Evolutionary conservation across 2,888 invertebrate species (phyloP), one percentile per base, ranked within the genome.

Genomic region (Flabesymbios commensalis): DNA sequence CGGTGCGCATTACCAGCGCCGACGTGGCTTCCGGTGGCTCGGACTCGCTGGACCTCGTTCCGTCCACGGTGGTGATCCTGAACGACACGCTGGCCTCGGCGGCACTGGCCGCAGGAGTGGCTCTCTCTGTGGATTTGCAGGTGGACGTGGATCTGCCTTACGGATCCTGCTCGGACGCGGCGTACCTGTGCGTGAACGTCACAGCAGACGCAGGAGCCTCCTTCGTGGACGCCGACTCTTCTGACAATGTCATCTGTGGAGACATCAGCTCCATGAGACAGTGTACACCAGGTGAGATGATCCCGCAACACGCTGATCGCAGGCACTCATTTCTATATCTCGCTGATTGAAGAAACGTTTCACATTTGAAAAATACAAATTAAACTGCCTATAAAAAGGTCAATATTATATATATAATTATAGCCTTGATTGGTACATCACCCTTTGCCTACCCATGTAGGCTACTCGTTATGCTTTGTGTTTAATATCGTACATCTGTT

Each of bases 121-220:
- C 29, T 29, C 7, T 49, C 29, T 10, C 10, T 28, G 10, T 26
- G 26, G 29, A 28, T 7, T 24, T 14, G 10, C 22, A 5, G 14
- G 49, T 49, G 10, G 10, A 26, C 29, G 7, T 49, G 26, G 19
- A 22, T 10, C 24, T 55, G 41, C 39, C 55, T 41, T 22, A 7
- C 5, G 24, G 5, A n/a, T n/a, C 24, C 24, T 55, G 55, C 43
- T 19, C 26, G 3, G 39, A 28, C 29, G 43, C 31, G 28, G 19
- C n/a, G 42, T 55, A 19, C 28, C 5, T 55, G 55, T 55, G 55
- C 31, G 41, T 43, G 14, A n/a, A n/a, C 26, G 42, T 55, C n/a
- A n/a, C 41, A 10, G 28, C 1, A 1, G 55, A 43, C 4, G 29
- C 2, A n/a, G 55, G 55, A 10, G 55, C 55, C 7, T 2, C 1